These are phyloP conservation scores for Drosophila mayaguana DNA, from an alignment of 2,888 invertebrate genomes.

Conservation along the genomic window DNA sequence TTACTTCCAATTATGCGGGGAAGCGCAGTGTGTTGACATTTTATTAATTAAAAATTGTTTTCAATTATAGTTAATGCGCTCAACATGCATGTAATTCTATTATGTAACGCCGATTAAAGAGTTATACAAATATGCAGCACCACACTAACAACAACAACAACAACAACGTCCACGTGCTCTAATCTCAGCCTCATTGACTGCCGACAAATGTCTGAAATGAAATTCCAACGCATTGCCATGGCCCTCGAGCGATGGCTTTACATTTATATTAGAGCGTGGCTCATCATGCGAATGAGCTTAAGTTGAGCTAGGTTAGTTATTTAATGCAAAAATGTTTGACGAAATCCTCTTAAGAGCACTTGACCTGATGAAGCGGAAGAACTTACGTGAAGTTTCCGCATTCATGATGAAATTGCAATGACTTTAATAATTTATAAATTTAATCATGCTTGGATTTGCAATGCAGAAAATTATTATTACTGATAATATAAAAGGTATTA, in stretches of 20 bases:
- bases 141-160: background rate
- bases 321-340: conserved; percentile 30
- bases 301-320: conserved; percentile 17
- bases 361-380: background rate
- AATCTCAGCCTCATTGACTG: conserved; percentile 18
- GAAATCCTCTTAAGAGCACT: conserved; percentile 42
- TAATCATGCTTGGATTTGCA: background rate
- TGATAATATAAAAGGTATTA: background rate
- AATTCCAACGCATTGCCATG: background rate
- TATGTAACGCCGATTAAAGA: conserved; percentile 61
- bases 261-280: background rate
- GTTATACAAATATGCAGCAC: conserved; percentile 36
- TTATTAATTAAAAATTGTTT: conserved; percentile 79
- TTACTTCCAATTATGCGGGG: conserved; percentile 69
- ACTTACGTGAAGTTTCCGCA: conserved; percentile 14
- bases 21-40: conserved; percentile 65
- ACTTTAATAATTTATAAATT: background rate
- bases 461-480: background rate
- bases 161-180: conserved; percentile 1
- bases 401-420: background rate
- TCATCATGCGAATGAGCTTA: conserved; percentile 3
- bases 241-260: background rate
- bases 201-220: conserved; percentile 12
- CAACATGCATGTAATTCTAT: conserved; percentile 75
- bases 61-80: conserved; percentile 76